Evolutionary conservation across 2,888 invertebrate genomes (phyloP), one percentile per base, ranked within the genome.

Genomic region (Rhamphomyia laevipes): DNA sequence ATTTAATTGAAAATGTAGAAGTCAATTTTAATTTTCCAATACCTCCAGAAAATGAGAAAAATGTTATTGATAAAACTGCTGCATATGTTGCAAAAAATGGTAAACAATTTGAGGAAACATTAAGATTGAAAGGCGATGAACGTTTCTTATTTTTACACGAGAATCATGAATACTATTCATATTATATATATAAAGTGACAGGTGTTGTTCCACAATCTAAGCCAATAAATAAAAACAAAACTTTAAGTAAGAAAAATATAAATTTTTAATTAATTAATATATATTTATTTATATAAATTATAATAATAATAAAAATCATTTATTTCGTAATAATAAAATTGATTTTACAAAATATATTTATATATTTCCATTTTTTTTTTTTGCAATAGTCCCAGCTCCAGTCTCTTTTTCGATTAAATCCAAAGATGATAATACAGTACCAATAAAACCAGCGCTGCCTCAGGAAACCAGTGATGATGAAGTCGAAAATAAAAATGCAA

Each of bases 81-180:
- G 82, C 84, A 55, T 96, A 96, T 68, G 96, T 99, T 0, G 87
- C 91, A 1, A 90, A 92, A 59, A 96, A 96, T 70, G 99, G 97
- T 1, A 80, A 84, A 48, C 87, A 90, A 60, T 96, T 97, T 65
- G 96, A 97, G 59, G 81, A 84, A 33, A 86, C 90, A 23, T 84
- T 91, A 11, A 82, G 82, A 58, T 80, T 81, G 4, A 90, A 87
- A 63, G 83, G 82, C 47, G 94, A 95, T 65, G 80, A 84, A 1
- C 74, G 94, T 31, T 95, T 97, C 68, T 82, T 82, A 21, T 97
- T 97, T 67, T 71, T 97, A 2, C 79, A 89, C 53, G 74, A 84
- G 0, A 76, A 74, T 3, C 84, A 94, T 66, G 75, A 81, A 47
- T 88, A 82, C 64, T 80, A 91, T 68, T 75, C 81, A 1, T 95